A percentile compares a stretch with the other conserved stretches of the same genome.
These are phyloP conservation scores for Aeoliscus strigatus DNA, from an alignment of 2,797 vertebrate species.

Conservation along the genomic window DNA sequence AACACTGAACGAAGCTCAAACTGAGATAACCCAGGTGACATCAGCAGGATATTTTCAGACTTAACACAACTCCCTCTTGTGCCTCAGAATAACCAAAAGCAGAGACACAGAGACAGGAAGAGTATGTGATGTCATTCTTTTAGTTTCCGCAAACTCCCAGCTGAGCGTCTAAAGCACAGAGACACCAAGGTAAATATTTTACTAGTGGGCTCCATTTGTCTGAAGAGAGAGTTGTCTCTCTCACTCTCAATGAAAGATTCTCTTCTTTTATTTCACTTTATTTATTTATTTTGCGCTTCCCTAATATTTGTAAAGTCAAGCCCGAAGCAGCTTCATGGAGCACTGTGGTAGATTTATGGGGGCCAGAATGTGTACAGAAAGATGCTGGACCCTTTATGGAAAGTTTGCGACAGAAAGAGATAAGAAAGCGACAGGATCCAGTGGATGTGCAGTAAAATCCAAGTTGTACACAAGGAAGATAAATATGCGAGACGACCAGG, in stretches of 20 bases:
- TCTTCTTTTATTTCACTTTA: slow-evolving; percentile 61
- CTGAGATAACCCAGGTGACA: too few species aligned
- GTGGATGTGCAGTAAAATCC: slow-evolving; percentile 63
- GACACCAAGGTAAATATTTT: slow-evolving; percentile 60
- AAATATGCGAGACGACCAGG: slow-evolving; percentile 66
- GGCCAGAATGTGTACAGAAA: slow-evolving; percentile 38
- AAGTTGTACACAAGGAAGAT: slow-evolving; percentile 66
- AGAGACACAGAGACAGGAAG: neutral
- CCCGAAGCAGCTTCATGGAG: slow-evolving; percentile 66
- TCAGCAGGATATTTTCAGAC: neutral
- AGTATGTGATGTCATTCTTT: slow-evolving; percentile 19
- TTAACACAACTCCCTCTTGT: too few species aligned
- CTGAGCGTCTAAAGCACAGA: slow-evolving; percentile 29
- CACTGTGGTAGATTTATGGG: slow-evolving; percentile 63
- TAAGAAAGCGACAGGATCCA: slow-evolving; percentile 31
- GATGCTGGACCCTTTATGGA: slow-evolving; percentile 40
- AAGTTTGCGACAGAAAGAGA: slow-evolving; percentile 35
- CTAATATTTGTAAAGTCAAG: slow-evolving; percentile 73
- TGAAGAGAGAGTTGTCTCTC: slow-evolving; percentile 47
- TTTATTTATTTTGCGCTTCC: slow-evolving; percentile 66
- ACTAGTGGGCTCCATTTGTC: slow-evolving; percentile 57
- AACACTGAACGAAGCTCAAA: too few species aligned
- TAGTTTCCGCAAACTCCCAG: slow-evolving; percentile 27
- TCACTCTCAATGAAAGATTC: slow-evolving; percentile 34
- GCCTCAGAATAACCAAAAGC: too few species aligned